Percentiles rank a stretch among this genome's conserved stretches.
phyloP scores from a whole-genome alignment of 2,888 invertebrate genomes.

The Archips xylosteana region DNA sequence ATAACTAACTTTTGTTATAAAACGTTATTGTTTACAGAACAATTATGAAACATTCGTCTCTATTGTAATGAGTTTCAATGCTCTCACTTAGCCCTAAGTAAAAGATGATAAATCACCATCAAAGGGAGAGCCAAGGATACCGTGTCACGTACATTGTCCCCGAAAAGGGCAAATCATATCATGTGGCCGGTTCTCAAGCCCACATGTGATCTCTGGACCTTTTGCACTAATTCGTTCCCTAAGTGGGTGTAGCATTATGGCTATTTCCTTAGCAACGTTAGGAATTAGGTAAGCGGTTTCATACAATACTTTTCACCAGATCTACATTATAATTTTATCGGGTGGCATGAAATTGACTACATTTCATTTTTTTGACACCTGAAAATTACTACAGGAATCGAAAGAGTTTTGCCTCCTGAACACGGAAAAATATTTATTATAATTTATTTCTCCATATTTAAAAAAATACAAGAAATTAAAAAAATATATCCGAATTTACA shows the following conservation, averaged over 20 bases:
- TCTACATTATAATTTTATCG: too few species aligned
- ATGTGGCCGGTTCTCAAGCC: constrained; percentile 10
- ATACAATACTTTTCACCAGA: too few species aligned
- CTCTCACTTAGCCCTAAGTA: background rate
- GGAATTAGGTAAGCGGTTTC: background rate
- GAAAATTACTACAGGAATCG: too few species aligned
- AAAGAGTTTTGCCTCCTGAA: too few species aligned
- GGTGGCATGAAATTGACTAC: too few species aligned
- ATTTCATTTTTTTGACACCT: too few species aligned
- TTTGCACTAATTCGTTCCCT: background rate
- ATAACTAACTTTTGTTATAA: too few species aligned
- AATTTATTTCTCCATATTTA: too few species aligned
- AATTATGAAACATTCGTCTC: background rate
- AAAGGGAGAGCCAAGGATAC: constrained; percentile 3
- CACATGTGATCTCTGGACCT: background rate
- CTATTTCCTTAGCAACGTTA: background rate
- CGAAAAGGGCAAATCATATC: constrained; percentile 24
- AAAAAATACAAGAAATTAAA: too few species aligned
- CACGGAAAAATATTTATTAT: too few species aligned
- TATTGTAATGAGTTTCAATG: constrained; percentile 1
- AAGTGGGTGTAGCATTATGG: background rate
- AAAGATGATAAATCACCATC: constrained; percentile 26
- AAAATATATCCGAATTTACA: too few species aligned
- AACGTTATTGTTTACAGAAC: too few species aligned
- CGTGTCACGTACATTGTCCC: constrained; percentile 19